Conservation (phyloP, 37 sponge, comb jelly and placozoan genomes). For the Spongia lamella region DNA sequence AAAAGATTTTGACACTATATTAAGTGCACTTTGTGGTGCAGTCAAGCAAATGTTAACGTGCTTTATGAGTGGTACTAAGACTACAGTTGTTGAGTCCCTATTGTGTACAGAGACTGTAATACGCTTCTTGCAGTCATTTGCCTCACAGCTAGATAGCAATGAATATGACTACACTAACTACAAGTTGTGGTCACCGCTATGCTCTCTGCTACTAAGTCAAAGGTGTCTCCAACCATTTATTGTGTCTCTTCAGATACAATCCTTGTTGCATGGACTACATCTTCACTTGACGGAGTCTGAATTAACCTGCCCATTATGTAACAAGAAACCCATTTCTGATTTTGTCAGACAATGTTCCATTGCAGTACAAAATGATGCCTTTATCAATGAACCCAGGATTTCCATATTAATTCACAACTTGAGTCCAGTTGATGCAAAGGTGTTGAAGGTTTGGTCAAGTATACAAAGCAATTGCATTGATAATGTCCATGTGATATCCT, state of each 20-base stretch:
- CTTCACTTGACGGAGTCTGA: conserved; percentile 6
- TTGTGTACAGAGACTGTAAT: conserved; percentile 30
- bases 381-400: too few species aligned
- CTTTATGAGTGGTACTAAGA: too few species aligned
- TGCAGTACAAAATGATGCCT: too few species aligned
- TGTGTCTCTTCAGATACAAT: conserved; percentile 24
- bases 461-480: too few species aligned
- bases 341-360: neutral
- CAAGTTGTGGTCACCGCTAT: conserved; percentile 12
- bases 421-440: too few species aligned
- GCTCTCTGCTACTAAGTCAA: neutral
- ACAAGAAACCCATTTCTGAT: neutral
- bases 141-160: neutral
- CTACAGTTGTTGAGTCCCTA: neutral
- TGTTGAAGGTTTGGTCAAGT: too few species aligned
- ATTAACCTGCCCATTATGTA: conserved; percentile 9
- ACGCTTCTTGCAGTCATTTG: neutral
- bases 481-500: too few species aligned
- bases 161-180: neutral
- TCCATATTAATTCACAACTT: too few species aligned
- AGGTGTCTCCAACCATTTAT: conserved; percentile 1
- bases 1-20: neutral
- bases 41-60: too few species aligned
- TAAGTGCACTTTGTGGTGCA: neutral
- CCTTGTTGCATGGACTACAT: conserved; percentile 19